Base-by-base conservation (phyloP, 1,140 invertebrate species). In the Danaus melanippus region DNA sequence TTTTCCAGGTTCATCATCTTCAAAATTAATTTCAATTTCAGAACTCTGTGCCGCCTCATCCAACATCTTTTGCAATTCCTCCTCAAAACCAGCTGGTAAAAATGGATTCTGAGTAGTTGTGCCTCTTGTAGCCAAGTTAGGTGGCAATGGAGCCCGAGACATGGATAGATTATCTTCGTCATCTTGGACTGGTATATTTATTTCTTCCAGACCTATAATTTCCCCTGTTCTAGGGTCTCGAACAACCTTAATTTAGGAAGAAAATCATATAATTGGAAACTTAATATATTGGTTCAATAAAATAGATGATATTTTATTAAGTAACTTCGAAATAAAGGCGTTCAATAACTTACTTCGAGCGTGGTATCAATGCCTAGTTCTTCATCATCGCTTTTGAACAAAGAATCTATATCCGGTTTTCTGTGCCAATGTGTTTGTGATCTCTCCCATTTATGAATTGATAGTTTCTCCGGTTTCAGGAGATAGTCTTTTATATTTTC, bases 11-110 rank as follows among this genome's bases (percentile, higher is more conserved):
- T 79, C 79, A 60, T 78, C 64, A 69, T 70, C 67, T 21, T 83
- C 76, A 9, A 79, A 47, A 60, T 83, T 72, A 45, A 79, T 65
- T 46, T 69, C 66, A 12, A 79, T 67, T 12, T 80, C 67, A 12
- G 42, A 60, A 48, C 49, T 62, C 41, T 71, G 53, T 8, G 68
- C 62, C 42, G 64, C 61, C 54, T 75, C 71, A 50, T 78, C 72
- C n/a, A 81, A 56, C 60, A 80, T 73, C 49, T 78, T 76, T 15
- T 77, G 62, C 2, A 84, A 58, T 58, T 87, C 83, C 10, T 83
- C 75, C 53, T 86, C 84, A 71, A 87, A 88, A 7, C 86, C 84
- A 41, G 79, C 85, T n/a, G 87, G 87, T 9, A 87, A 55, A 46
- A 88, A 88, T 12, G 86, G 84, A 40, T 79, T 82, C 53, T 84